Base-by-base conservation (phyloP, 2,797 vertebrate genomes). In the Rhinoraja longicauda region DNA sequence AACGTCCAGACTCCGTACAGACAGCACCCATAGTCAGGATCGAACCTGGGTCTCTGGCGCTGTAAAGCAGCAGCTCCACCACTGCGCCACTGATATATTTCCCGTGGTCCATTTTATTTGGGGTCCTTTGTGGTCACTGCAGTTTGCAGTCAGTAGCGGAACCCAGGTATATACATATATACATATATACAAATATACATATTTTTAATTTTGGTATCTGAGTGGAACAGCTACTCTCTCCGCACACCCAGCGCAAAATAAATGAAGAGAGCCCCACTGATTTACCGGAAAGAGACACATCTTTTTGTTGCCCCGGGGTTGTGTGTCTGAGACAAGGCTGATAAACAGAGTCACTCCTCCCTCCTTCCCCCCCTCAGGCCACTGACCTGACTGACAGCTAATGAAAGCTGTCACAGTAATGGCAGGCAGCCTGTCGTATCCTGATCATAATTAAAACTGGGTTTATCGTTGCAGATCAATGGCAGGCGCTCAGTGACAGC, bases 201-300 rank as follows among this genome's bases (percentile, higher is more conserved):
- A n/a, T n/a, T n/a, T n/a, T n/a, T n/a, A n/a, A n/a, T n/a, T n/a
- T 21, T 88, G 59, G 36, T 88, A 88, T 88, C 67, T 45, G 26
- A 92, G 70, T 17, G 19, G 45, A 75, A 92, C 45, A 75, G 67
- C 75, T 75, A n/a, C 26, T n/a, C 26, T 75, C 70, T 57, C 70
- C 70, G 29, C 64, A n/a, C 57, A n/a, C n/a, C 6, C 70, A 92
- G 57, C 26, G 57, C 90, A 91, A 73, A 91, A 72, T 6, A 53
- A 92, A 92, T 92, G 57, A 92, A 92, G 45, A 88, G n/a, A 88
- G 21, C 39, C 75, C 36, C 70, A 75, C 57, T 75, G 72, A 92
- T 92, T 92, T 26, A 57, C 39, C 70, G 75, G 70, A 53, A 57
- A 75, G 36, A 75, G 72, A 75, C 24, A 53, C 45, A 26, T 92